phyloP scores from a whole-genome alignment of 2,888 invertebrate genomes.

The Aspidiotus rigidus region DNA sequence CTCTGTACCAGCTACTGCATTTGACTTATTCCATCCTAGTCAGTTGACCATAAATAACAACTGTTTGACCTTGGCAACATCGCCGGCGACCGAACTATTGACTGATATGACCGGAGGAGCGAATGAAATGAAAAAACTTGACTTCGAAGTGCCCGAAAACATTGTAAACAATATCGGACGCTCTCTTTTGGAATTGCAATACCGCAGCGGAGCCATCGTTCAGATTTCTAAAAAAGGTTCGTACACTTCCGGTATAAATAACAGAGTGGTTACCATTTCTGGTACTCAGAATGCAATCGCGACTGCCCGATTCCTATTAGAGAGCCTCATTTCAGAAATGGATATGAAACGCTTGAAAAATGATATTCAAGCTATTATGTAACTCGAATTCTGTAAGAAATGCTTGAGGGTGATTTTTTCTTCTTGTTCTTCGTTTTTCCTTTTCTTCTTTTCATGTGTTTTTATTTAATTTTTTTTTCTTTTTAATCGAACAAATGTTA shows the following conservation, averaged over 20 bases:
- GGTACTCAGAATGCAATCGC: slow-evolving; percentile 80
- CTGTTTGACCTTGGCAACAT: slow-evolving; percentile 24
- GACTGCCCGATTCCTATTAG: slow-evolving; percentile 89
- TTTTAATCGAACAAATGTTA: too few relatives aligned
- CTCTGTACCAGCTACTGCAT: slow-evolving; percentile 30
- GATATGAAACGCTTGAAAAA: slow-evolving; percentile 65
- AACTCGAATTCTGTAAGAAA: background rate
- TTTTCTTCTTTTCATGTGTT: background rate
- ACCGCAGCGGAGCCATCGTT: slow-evolving; percentile 92
- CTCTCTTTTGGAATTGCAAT: slow-evolving; percentile 93
- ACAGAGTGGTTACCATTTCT: slow-evolving; percentile 92
- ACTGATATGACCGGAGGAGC: slow-evolving; percentile 41
- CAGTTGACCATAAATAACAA: slow-evolving; percentile 31
- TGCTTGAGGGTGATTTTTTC: background rate
- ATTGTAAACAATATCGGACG: slow-evolving; percentile 96
- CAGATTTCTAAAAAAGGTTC: slow-evolving; percentile 98
- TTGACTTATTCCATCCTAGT: slow-evolving; percentile 34
- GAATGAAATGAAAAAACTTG: slow-evolving; percentile 79
- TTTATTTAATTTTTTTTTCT: background rate
- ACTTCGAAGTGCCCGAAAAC: slow-evolving; percentile 82
- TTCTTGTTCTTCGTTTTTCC: background rate
- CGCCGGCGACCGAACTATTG: slow-evolving; percentile 8
- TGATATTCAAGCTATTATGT: slow-evolving; percentile 14
- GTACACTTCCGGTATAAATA: slow-evolving; percentile 92
- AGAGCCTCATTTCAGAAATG: slow-evolving; percentile 92